Conservation (phyloP, 2,113 vertebrate species). For the Platichthys flesus region DNA sequence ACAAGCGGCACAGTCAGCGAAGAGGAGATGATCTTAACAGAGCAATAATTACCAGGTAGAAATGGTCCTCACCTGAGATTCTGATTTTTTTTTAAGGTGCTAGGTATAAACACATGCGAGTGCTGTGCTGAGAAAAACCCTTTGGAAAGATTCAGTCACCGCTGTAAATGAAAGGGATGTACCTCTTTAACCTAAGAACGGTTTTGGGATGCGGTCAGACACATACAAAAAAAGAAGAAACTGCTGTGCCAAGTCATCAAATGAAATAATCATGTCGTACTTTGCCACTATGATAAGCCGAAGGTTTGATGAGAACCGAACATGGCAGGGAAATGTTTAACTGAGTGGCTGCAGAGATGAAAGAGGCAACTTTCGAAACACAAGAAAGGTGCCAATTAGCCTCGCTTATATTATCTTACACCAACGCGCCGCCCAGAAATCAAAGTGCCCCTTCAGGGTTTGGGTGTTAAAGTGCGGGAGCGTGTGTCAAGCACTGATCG, state of each 20-base stretch:
- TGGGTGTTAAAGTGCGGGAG: constrained; percentile 31
- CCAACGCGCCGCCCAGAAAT: constrained; percentile 22
- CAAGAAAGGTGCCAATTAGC: constrained; percentile 56
- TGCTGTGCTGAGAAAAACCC: constrained; percentile 54
- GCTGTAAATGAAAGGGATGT: constrained; percentile 45
- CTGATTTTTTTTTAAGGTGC: constrained; percentile 72
- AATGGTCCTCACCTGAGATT: constrained; percentile 46
- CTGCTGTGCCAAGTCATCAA: constrained; percentile 50
- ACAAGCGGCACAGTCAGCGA: constrained; percentile 44
- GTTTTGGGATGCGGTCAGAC: constrained; percentile 28
- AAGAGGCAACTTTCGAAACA: constrained; percentile 33
- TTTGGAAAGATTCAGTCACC: constrained; percentile 57
- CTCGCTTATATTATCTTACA: constrained; percentile 59
- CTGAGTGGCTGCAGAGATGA: constrained; percentile 39
- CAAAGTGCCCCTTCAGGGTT: constrained; percentile 48
- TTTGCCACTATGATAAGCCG: constrained; percentile 51
- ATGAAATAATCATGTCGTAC: constrained; percentile 49
- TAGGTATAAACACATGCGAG: constrained; percentile 68
- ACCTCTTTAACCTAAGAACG: constrained; percentile 52
- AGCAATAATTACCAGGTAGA: constrained; percentile 85
- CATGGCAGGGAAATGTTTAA: constrained; percentile 37
- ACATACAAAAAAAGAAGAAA: constrained; percentile 38
- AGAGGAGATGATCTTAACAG: constrained; percentile 70
- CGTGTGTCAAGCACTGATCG: constrained; percentile 1
- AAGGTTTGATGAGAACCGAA: constrained; percentile 45